Evolutionary conservation across 2,797 vertebrate genomes (phyloP).

Genomic region (Gymnothorax javanicus): DNA sequence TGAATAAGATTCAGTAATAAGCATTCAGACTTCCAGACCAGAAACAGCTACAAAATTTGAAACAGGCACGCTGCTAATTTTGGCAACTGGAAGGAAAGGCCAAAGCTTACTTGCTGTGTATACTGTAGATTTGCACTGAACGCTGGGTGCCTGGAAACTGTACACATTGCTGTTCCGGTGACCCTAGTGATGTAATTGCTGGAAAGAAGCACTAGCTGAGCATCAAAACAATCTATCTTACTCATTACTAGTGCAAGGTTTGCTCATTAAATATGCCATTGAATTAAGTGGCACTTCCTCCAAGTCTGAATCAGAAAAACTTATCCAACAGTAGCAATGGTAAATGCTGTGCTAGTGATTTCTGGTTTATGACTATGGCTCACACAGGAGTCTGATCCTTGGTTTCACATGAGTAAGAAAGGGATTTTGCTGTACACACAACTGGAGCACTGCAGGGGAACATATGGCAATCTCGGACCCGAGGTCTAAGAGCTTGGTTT

Average conservation of each 20-base stretch:
- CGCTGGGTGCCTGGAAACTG: not conserved
- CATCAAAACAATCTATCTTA: not conserved
- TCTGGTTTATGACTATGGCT: not conserved
- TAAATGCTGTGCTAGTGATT: not conserved
- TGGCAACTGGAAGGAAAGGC: not conserved
- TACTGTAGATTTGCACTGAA: not conserved
- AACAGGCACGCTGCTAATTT: not conserved
- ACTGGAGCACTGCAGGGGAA: not conserved
- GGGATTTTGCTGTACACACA: not conserved
- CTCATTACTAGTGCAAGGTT: not conserved
- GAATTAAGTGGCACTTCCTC: not conserved
- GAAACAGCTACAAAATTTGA: not conserved
- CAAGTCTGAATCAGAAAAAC: not conserved
- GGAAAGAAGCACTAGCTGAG: not conserved
- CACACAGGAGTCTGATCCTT: not conserved
- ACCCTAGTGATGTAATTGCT: not conserved
- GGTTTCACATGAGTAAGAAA: not conserved
- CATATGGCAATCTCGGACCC: not conserved
- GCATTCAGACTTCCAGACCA: not conserved
- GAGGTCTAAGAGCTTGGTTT: not conserved
- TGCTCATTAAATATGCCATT: not conserved
- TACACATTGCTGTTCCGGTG: not conserved
- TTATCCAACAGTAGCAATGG: not conserved
- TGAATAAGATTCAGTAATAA: not conserved
- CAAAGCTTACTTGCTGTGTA: not conserved